phyloP scores from a whole-genome alignment of 2,113 vertebrate species.

The Chamaea fasciata region DNA sequence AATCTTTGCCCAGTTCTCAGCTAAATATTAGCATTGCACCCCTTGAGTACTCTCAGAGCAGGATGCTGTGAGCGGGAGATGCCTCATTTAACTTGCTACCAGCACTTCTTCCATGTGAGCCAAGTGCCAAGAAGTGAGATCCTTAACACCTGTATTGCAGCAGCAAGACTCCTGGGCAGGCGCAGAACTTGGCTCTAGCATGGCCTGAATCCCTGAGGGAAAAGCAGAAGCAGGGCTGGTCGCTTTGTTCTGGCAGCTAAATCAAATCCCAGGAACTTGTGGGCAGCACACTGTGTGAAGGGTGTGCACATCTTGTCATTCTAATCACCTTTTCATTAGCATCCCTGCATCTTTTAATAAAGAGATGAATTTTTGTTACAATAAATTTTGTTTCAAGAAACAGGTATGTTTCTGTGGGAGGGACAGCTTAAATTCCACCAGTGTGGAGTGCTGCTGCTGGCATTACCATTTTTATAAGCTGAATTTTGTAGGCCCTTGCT shows the following conservation, averaged over 20 bases:
- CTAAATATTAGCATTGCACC: neutral
- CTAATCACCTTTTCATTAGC: neutral
- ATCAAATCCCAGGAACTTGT: neutral
- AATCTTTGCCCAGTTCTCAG: neutral
- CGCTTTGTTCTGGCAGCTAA: neutral
- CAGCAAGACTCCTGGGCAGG: neutral
- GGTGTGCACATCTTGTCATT: neutral
- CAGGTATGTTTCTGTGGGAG: neutral
- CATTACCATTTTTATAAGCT: neutral
- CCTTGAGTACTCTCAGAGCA: neutral
- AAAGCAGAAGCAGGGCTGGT: neutral
- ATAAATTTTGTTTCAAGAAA: neutral
- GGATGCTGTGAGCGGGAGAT: neutral
- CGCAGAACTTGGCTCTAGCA: neutral
- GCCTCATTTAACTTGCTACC: neutral
- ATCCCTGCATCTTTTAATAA: neutral
- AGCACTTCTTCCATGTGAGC: neutral
- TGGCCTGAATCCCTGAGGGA: neutral
- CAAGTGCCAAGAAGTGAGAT: neutral
- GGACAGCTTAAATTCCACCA: neutral
- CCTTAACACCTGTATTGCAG: neutral
- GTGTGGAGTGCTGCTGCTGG: neutral
- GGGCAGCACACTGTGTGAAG: neutral
- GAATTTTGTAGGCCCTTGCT: neutral
- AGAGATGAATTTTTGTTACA: neutral